A percentile compares a stretch with the other conserved stretches of the same genome.
phyloP scores from a whole-genome alignment of 2,113 vertebrate species.

The Nycticebus coucang region DNA sequence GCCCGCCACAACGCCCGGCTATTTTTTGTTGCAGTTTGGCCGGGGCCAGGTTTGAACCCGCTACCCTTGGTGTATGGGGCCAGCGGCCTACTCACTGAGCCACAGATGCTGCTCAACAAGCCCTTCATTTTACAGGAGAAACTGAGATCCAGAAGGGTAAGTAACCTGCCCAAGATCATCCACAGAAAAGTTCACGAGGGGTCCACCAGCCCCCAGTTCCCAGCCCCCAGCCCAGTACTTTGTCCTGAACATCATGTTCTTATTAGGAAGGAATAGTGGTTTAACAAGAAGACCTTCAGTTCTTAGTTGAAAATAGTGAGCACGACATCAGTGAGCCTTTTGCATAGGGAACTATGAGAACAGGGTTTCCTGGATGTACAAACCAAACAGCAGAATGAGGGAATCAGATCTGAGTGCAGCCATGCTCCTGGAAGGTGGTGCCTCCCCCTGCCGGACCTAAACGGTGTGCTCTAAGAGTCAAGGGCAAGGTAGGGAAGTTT shows the following conservation, averaged over 20 bases:
- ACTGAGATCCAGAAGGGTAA: not conserved
- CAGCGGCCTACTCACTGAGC: no score
- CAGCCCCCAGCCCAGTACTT: not conserved
- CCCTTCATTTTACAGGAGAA: not conserved
- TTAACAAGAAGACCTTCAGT: constrained; percentile 34
- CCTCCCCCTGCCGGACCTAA: rapidly evolving
- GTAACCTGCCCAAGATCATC: not conserved
- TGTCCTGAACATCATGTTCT: not conserved
- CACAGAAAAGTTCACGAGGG: not conserved
- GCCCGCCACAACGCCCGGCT: no score
- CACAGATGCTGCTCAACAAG: no score
- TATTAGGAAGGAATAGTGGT: constrained; percentile 1
- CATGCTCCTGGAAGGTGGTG: rapidly evolving
- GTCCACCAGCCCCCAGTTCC: not conserved
- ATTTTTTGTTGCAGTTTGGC: no score
- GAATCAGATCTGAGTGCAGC: not conserved
- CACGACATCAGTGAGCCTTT: not conserved
- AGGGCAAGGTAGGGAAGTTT: not conserved
- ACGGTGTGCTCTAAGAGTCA: not conserved
- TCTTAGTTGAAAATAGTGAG: not conserved
- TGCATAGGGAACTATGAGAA: not conserved
- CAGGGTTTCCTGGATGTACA: constrained; percentile 35
- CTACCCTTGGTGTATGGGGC: no score
- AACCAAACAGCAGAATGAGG: not conserved
- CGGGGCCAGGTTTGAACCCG: no score